Evolutionary conservation across 2,888 invertebrate genomes (phyloP), one percentile per base, ranked within the genome.

Genomic region (Drosophila eohydei): DNA sequence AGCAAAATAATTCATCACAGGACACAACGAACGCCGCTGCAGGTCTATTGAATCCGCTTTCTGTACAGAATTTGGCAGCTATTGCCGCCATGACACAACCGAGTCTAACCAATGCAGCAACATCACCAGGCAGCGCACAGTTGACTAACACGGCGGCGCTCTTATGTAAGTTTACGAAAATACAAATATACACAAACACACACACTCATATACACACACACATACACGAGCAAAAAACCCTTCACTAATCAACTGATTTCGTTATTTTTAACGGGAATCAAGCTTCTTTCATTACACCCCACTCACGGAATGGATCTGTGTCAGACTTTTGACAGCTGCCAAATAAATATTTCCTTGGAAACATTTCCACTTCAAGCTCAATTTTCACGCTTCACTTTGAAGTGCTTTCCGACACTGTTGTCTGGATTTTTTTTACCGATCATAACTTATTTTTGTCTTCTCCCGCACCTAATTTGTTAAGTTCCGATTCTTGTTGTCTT

Each of bases 61-160:
- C 96, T 87, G 96, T 98, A 94, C 98, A 98, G 94, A 98, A 98
- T 93, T 94, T 98, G 91, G 97, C 98, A 80, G 97, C 98, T 57
- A 94, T 98, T 81, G 97, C 97, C 63, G 93, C 93, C 91, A 92
- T 94, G 92, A 90, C 92, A 79, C 94, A 92, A 92, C 94, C 80
- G 84, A 94, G 69, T 93, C 94, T 84, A 84, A 85, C 91, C 62
- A 91, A 91, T 72, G 89, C 91, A 12, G 89, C 92, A 80, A 80
- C 88, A 63, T 92, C 92, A 68, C 91, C 92, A 28, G 91, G 91
- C 70, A 92, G 83, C 68, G 92, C 92, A 43, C 93, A 93, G 69
- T 86, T 93, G 75, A 89, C 92, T 59, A 93, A 93, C 71, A 92
- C 93, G 56, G 93, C 93, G 40, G 93, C 93, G 46, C 87, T 93